A percentile compares a stretch with the other conserved stretches of the same genome.
phyloP scores from a whole-genome alignment of 2,113 vertebrate species.

The Morphnarchus princeps region DNA sequence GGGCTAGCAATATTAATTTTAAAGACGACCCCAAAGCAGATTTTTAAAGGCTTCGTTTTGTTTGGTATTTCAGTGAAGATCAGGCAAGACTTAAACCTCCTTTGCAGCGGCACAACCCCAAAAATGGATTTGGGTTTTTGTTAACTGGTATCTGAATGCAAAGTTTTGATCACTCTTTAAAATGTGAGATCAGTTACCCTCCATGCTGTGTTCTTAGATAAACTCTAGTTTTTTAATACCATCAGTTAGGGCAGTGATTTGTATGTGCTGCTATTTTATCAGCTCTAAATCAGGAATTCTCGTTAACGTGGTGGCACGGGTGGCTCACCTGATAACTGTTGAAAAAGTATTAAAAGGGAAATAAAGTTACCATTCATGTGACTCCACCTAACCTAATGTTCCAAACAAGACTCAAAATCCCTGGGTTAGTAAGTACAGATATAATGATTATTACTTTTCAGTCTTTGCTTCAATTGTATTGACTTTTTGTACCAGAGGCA shows the following conservation, averaged over 20 bases:
- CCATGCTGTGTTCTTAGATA: neutral
- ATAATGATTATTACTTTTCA: neutral
- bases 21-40: neutral
- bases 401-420: neutral
- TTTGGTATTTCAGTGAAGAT: neutral
- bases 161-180: neutral
- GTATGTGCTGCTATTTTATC: neutral
- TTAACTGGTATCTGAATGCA: neutral
- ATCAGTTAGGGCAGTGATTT: neutral
- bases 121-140: neutral
- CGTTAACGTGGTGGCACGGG: rapidly evolving
- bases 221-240: neutral
- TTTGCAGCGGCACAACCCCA: neutral
- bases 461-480: neutral
- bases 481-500: neutral
- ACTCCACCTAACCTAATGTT: neutral
- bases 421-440: neutral
- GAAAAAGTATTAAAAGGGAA: neutral
- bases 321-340: neutral
- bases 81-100: neutral
- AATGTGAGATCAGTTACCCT: neutral
- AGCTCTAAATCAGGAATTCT: neutral
- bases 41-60: neutral
- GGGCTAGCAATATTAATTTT: neutral
- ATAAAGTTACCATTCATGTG: neutral